These are phyloP conservation scores for Hylia prasina DNA, from an alignment of 2,113 vertebrate genomes.

Conservation along the genomic window DNA sequence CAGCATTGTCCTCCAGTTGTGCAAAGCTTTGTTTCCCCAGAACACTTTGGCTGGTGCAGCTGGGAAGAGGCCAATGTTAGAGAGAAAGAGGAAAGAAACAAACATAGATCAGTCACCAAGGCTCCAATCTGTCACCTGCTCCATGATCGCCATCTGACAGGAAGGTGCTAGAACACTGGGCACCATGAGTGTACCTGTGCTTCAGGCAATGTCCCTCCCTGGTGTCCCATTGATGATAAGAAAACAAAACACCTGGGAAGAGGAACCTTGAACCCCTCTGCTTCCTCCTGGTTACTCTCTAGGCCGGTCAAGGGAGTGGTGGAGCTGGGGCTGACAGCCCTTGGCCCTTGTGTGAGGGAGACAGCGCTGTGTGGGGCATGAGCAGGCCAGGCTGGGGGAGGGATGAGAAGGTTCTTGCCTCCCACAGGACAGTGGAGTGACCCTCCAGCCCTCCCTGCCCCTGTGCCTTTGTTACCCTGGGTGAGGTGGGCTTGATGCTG, in stretches of 20 bases:
- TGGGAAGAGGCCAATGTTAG: background rate
- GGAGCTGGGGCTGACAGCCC: background rate
- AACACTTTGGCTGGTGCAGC: background rate
- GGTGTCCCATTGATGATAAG: background rate
- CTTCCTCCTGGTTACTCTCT: background rate
- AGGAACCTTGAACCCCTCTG: background rate
- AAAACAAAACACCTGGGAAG: background rate
- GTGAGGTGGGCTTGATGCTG: background rate
- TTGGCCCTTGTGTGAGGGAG: rapidly evolving
- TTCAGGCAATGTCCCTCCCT: background rate
- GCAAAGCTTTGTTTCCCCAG: background rate
- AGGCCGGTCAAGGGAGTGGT: background rate
- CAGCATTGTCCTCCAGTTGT: background rate
- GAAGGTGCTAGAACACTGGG: background rate
- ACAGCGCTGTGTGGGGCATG: rapidly evolving
- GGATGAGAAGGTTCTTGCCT: background rate
- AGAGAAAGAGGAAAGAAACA: background rate
- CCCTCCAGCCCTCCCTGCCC: background rate
- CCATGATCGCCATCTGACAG: background rate
- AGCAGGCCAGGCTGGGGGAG: background rate
- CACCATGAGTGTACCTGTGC: background rate
- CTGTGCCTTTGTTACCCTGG: background rate
- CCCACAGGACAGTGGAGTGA: background rate
- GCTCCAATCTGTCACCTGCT: background rate
- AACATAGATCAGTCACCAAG: background rate